Conservation (phyloP, 2,797 vertebrate species). For the Amblyopsis hoosieri region DNA sequence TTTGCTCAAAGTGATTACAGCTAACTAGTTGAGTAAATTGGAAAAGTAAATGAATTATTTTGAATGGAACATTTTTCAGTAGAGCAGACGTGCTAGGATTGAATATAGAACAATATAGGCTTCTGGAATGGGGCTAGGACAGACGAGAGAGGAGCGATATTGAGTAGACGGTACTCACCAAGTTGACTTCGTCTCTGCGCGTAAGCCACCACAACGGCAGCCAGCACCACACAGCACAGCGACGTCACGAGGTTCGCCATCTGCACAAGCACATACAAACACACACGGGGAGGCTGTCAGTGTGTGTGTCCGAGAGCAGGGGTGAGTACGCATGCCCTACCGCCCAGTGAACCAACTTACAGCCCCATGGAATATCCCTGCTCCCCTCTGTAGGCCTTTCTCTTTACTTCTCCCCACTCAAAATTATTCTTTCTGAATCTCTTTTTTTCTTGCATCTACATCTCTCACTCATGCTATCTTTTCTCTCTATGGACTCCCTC, state of each 20-base stretch:
- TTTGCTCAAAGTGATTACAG: too few species aligned
- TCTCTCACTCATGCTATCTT: conserved; percentile 7
- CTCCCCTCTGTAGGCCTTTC: background rate
- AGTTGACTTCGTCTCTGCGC: conserved; percentile 91
- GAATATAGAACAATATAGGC: background rate
- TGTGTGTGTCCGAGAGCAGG: conserved; percentile 9
- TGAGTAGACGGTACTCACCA: conserved; percentile 82
- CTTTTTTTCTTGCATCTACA: conserved; percentile 11
- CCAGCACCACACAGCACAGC: conserved; percentile 90
- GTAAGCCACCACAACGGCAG: conserved; percentile 87
- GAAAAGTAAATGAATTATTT: too few species aligned
- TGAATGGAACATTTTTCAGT: background rate
- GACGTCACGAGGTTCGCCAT: conserved; percentile 93
- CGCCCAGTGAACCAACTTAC: too few species aligned
- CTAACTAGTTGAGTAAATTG: too few species aligned
- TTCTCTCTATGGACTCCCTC: conserved; percentile 7
- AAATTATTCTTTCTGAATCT: background rate
- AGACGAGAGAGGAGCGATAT: too few species aligned
- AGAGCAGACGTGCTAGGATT: background rate
- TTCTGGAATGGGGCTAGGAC: too few species aligned
- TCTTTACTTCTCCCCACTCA: background rate
- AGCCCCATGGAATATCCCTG: background rate
- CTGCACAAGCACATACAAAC: conserved; percentile 76
- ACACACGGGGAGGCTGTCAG: conserved; percentile 46
- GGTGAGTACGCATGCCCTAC: too few species aligned